Base-by-base conservation (phyloP, 2,113 vertebrate species). In the Accipiter virgatus region DNA sequence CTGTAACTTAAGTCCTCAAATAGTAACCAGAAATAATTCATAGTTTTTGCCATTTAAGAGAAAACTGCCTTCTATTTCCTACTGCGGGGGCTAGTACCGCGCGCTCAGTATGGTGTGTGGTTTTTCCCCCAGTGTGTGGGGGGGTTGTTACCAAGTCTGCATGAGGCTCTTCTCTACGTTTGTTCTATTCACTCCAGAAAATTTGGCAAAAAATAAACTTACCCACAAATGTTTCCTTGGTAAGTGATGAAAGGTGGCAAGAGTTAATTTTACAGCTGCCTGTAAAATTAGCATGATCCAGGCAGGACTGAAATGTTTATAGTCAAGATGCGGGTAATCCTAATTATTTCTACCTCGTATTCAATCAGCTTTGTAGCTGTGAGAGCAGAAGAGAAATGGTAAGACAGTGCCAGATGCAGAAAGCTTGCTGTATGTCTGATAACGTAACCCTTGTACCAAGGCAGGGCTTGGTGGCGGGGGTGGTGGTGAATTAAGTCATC, bases 71-170 rank as follows among this genome's bases (percentile, higher is more conserved):
- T 71, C 29, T 63, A 0, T 52, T 71, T 71, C 38, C 26, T 67
- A 6, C 25, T 58, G 36, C 25, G 70, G 48, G 8, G 48, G 19
- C 70, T 67, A 4, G 6, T 36, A 7, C 21, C 56, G 63, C 67
- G 11, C 0, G 0, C 26, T 61, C 9, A 10, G 5, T 11, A 3
- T 4, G 7, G 4, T 15, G 10, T 11, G 26, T 50, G 29, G 8
- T 38, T 47, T 16, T 42, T 68, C 5, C 19, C 6, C 31, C 38
- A 10, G 19, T 0, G 0, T 3, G 2, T 16, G 9, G 40, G 40
- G 45, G 2, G 81, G 66, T 78, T 15, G 6, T 50, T 81, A 18
- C n/a, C 27, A 50, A 40, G 10, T 72, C 36, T 70, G 31, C 13
- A 14, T 48, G 52, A 36, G 53, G 19, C 36, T 87, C 22, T 70